Evolutionary conservation across 2,888 invertebrate species (phyloP).

Genomic region (Prostheceraeus crozeri): DNA sequence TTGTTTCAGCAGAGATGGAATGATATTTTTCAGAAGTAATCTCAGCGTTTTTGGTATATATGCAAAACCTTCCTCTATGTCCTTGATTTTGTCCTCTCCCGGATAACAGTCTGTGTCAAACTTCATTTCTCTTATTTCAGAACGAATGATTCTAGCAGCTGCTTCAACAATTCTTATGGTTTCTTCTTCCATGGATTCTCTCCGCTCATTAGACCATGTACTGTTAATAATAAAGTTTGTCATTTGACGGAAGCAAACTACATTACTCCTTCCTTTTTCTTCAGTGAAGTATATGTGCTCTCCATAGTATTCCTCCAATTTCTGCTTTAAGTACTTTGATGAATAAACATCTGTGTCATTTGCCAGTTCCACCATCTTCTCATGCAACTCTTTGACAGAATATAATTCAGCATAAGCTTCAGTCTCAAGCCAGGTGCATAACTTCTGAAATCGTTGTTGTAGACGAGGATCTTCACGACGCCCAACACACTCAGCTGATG

Average conservation of each 20-base stretch:
- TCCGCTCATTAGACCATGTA: not conserved
- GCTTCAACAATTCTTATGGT: not conserved
- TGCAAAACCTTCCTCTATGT: not conserved
- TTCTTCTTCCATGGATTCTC: constrained; percentile 16
- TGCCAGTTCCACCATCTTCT: constrained; percentile 21
- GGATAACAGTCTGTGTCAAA: not conserved
- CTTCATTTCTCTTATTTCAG: constrained; percentile 5
- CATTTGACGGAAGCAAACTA: constrained; percentile 27
- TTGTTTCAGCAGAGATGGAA: constrained; percentile 12
- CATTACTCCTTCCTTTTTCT: constrained; percentile 20
- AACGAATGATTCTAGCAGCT: constrained; percentile 1
- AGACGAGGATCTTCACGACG: constrained; percentile 20
- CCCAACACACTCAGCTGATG: constrained; percentile 25
- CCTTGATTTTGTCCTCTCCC: not conserved
- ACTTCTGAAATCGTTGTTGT: not conserved
- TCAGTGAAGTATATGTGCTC: constrained; percentile 24
- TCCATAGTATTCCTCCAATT: constrained; percentile 22
- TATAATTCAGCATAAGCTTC: constrained; percentile 24
- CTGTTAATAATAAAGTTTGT: constrained; percentile 11
- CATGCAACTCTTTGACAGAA: constrained; percentile 17
- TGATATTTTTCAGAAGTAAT: constrained; percentile 21
- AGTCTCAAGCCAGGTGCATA: constrained; percentile 19
- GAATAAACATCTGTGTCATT: constrained; percentile 21
- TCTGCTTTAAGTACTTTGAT: not conserved
- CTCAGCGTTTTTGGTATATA: constrained; percentile 7